Evolutionary conservation across 2,888 invertebrate genomes (phyloP).

Genomic region (Drosophila ustulata): DNA sequence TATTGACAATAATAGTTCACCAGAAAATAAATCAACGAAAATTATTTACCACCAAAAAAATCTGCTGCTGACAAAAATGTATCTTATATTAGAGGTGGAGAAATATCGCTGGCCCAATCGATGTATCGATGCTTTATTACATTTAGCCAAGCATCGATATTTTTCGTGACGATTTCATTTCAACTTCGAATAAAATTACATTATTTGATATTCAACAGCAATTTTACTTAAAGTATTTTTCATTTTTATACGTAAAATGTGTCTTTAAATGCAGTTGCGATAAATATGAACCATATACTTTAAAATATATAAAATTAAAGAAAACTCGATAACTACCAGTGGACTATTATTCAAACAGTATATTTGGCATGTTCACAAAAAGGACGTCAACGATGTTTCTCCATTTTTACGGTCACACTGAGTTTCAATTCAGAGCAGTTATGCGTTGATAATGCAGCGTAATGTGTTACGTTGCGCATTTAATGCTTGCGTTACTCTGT

Average conservation of each 20-base stretch:
- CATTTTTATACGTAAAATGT: too few relatives aligned
- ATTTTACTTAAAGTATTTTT: too few relatives aligned
- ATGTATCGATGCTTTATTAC: not conserved
- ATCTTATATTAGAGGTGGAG: slow-evolving; percentile 45
- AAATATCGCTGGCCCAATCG: not conserved
- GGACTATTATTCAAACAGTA: too few relatives aligned
- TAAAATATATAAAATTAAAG: too few relatives aligned
- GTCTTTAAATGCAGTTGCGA: too few relatives aligned
- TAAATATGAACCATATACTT: too few relatives aligned
- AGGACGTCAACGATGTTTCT: too few relatives aligned
- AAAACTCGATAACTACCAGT: too few relatives aligned
- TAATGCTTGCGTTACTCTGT: slow-evolving; percentile 7
- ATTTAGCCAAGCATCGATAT: not conserved
- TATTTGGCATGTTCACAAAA: too few relatives aligned
- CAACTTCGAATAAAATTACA: too few relatives aligned
- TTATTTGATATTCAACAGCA: too few relatives aligned
- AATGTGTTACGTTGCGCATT: slow-evolving; percentile 12
- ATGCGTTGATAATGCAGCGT: slow-evolving; percentile 17
- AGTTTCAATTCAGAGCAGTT: slow-evolving; percentile 43
- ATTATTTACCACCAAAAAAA: slow-evolving; percentile 67
- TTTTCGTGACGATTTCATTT: too few relatives aligned
- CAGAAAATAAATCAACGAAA: slow-evolving; percentile 45
- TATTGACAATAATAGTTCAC: slow-evolving; percentile 49
- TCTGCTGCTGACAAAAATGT: slow-evolving; percentile 68
- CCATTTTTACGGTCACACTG: not conserved